Conservation (phyloP, 2,888 invertebrate species). For the Tiliacea aurago region DNA sequence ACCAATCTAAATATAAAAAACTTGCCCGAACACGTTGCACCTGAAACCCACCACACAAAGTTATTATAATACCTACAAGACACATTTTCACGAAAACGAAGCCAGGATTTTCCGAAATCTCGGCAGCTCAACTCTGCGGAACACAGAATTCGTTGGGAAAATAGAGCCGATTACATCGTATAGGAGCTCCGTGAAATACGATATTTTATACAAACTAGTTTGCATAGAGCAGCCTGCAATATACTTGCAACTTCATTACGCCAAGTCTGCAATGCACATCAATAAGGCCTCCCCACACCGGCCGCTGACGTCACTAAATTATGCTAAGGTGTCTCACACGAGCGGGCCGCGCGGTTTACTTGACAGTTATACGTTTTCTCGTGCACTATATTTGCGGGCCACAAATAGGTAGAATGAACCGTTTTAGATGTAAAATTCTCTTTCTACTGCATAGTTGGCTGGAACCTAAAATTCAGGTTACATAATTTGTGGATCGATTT, state of each 20-base stretch:
- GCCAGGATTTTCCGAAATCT: constrained; percentile 48
- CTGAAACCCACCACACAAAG: constrained; percentile 5
- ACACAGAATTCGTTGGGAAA: constrained; percentile 39
- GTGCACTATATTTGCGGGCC: constrained; percentile 73
- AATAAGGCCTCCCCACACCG: constrained; percentile 50
- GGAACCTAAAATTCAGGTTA: neutral
- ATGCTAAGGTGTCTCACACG: constrained; percentile 62
- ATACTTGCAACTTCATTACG: constrained; percentile 59
- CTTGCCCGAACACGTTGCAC: neutral
- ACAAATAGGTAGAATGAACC: constrained; percentile 64
- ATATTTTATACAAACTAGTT: constrained; percentile 54
- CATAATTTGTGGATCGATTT: neutral
- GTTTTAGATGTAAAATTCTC: constrained; percentile 17
- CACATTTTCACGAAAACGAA: constrained; percentile 40
- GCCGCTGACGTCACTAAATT: constrained; percentile 56
- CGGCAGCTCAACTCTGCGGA: constrained; percentile 23
- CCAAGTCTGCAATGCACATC: constrained; percentile 59
- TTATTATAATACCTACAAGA: constrained; percentile 36
- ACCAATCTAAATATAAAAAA: neutral
- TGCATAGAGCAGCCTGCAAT: constrained; percentile 45
- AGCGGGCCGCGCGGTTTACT: constrained; percentile 67
- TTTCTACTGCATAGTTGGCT: constrained; percentile 1
- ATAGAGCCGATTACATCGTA: constrained; percentile 52
- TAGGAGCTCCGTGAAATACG: constrained; percentile 44
- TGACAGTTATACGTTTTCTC: constrained; percentile 72